Evolutionary conservation across 2,113 vertebrate species (phyloP).

Genomic region (Chaetodon auriga): DNA sequence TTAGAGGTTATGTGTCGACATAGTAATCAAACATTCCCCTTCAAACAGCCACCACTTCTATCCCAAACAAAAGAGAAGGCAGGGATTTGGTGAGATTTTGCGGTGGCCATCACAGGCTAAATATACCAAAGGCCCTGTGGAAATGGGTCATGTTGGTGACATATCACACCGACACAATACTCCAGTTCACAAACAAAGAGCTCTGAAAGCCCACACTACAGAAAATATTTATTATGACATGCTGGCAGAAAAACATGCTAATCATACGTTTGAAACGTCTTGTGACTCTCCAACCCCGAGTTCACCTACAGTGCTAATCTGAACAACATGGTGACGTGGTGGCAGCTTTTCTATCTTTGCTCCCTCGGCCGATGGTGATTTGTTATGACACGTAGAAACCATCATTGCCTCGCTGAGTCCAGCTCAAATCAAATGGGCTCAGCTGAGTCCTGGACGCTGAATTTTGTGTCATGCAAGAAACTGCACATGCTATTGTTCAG

Average conservation of each 20-base stretch:
- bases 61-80: constrained; percentile 23
- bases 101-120: constrained; percentile 46
- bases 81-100: constrained; percentile 36
- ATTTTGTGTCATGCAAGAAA: constrained; percentile 12
- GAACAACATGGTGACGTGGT: constrained; percentile 1
- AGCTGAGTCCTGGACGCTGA: constrained; percentile 21
- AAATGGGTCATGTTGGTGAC: constrained; percentile 70
- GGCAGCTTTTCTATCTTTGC: constrained; percentile 23
- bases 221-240: constrained; percentile 3
- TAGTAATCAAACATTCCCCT: constrained; percentile 5
- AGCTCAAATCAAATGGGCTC: constrained; percentile 10
- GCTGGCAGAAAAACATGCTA: background rate
- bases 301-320: background rate
- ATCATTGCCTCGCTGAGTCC: constrained; percentile 22
- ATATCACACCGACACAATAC: constrained; percentile 38
- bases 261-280: background rate
- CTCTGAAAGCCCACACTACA: constrained; percentile 9
- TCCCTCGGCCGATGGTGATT: constrained; percentile 39
- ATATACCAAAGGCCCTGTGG: constrained; percentile 56
- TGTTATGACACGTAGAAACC: constrained; percentile 52
- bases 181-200: constrained; percentile 30
- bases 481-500: background rate
- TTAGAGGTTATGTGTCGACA: background rate
- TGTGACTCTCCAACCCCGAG: background rate
- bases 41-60: constrained; percentile 24